A percentile compares a stretch with the other conserved stretches of the same genome.
These are phyloP conservation scores for Lutjanus erythropterus DNA, from an alignment of 2,113 vertebrate genomes.

Conservation along the genomic window DNA sequence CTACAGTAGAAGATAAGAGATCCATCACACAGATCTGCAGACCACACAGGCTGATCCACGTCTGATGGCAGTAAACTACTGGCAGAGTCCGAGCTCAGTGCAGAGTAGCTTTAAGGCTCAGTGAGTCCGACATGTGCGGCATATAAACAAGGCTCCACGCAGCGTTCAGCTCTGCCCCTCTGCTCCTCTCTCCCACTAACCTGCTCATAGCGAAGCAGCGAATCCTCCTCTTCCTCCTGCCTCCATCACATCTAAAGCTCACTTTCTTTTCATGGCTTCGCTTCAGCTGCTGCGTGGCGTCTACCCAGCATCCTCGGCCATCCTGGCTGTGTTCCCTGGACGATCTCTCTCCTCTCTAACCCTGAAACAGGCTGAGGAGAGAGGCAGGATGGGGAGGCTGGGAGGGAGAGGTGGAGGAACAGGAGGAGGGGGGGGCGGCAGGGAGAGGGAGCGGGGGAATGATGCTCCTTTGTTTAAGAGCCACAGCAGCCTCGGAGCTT, in stretches of 20 bases:
- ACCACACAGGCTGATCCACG: conserved; percentile 15
- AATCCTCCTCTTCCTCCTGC: conserved; percentile 39
- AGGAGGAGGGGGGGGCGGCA: neutral
- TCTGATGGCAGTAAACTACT: neutral
- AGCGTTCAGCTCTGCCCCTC: neutral
- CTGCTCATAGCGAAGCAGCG: conserved; percentile 46
- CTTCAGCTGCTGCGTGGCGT: neutral
- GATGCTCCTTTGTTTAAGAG: conserved; percentile 48
- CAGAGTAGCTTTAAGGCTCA: conserved; percentile 11
- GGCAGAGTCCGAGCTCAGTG: neutral
- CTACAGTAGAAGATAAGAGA: neutral
- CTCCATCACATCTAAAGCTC: conserved; percentile 9
- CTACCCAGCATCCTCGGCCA: conserved; percentile 26
- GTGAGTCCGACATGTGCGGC: conserved; percentile 27
- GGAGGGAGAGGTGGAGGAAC: conserved; percentile 15
- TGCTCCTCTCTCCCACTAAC: conserved; percentile 41
- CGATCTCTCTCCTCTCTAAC: neutral
- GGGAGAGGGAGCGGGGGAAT: neutral
- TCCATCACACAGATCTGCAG: neutral
- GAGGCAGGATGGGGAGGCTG: conserved; percentile 13
- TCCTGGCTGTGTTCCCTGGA: conserved; percentile 8
- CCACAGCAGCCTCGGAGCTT: conserved; percentile 4
- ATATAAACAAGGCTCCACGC: conserved; percentile 31
- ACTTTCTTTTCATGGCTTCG: conserved; percentile 30
- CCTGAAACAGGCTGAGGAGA: neutral